These are phyloP conservation scores for Idaea biselata DNA, from an alignment of 2,888 invertebrate species.

Conservation along the genomic window DNA sequence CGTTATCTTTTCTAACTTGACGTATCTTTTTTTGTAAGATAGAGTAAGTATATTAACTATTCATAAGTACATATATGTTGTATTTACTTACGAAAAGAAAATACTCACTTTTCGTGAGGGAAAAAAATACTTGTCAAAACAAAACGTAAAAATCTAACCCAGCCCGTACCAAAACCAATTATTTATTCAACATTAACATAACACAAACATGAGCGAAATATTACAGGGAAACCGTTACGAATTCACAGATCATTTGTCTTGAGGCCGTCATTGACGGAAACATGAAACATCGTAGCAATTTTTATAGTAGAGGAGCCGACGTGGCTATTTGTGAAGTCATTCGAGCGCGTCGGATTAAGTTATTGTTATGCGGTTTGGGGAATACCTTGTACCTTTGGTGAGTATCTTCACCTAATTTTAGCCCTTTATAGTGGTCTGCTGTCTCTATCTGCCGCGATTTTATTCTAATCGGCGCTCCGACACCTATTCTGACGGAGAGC, in stretches of 20 bases:
- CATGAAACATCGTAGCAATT: slow-evolving; percentile 1
- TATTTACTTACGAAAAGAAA: not conserved
- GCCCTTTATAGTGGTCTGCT: too few relatives aligned
- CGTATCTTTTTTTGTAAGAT: too few relatives aligned
- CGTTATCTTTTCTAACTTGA: too few relatives aligned
- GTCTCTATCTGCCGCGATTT: too few relatives aligned
- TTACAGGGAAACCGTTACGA: slow-evolving; percentile 27
- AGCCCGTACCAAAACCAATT: slow-evolving; percentile 13
- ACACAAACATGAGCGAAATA: slow-evolving; percentile 20
- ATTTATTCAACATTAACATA: slow-evolving; percentile 26
- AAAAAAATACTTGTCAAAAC: not conserved
- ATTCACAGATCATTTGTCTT: slow-evolving; percentile 46
- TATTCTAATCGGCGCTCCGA: too few relatives aligned
- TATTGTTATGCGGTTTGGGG: too few relatives aligned
- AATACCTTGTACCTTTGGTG: too few relatives aligned
- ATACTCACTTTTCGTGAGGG: not conserved
- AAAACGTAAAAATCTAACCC: not conserved
- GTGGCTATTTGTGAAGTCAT: too few relatives aligned
- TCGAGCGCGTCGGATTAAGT: too few relatives aligned
- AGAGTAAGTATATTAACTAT: too few relatives aligned
- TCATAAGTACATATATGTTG: not conserved
- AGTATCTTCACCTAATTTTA: too few relatives aligned
- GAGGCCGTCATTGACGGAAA: slow-evolving; percentile 41
- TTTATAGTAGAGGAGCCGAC: not conserved
- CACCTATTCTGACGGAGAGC: too few relatives aligned